Percentiles rank a stretch among this genome's conserved stretches.
phyloP scores from a whole-genome alignment of 1,140 invertebrate genomes.

The Rhizoglyphus robini region DNA sequence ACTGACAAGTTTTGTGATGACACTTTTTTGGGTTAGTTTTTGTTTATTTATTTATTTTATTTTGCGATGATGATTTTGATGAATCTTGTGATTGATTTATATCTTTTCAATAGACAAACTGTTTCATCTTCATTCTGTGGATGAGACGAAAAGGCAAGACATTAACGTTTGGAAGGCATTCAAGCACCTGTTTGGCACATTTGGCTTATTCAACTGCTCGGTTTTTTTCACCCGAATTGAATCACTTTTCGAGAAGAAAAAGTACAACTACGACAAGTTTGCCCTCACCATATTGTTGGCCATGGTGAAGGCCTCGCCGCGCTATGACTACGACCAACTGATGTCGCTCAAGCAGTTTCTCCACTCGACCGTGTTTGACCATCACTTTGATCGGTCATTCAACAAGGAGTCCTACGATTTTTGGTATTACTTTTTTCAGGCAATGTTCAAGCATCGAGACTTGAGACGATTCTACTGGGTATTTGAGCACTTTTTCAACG shows the following conservation, averaged over 20 bases:
- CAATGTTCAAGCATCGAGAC: neutral
- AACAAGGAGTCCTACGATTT: neutral
- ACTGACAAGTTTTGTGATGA: neutral
- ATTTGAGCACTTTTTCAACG: no score
- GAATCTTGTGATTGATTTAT: no score
- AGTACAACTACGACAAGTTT: constrained; percentile 48
- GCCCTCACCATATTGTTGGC: constrained; percentile 66
- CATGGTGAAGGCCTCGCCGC: constrained; percentile 59
- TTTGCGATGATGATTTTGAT: no score
- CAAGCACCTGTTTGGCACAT: neutral
- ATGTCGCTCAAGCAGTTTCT: neutral
- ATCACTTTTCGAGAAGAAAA: neutral
- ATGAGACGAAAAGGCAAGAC: neutral
- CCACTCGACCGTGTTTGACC: neutral
- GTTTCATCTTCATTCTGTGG: neutral
- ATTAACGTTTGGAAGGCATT: neutral
- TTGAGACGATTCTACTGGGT: neutral
- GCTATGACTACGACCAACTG: constrained; percentile 55
- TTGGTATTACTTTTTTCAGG: neutral
- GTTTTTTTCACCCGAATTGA: neutral
- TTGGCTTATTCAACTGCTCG: neutral
- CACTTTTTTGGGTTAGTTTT: neutral
- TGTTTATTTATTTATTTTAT: neutral
- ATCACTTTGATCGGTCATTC: neutral
- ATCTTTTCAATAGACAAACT: no score